Conservation (phyloP, 2,113 vertebrate species). For the Chloropsis hardwickii region DNA sequence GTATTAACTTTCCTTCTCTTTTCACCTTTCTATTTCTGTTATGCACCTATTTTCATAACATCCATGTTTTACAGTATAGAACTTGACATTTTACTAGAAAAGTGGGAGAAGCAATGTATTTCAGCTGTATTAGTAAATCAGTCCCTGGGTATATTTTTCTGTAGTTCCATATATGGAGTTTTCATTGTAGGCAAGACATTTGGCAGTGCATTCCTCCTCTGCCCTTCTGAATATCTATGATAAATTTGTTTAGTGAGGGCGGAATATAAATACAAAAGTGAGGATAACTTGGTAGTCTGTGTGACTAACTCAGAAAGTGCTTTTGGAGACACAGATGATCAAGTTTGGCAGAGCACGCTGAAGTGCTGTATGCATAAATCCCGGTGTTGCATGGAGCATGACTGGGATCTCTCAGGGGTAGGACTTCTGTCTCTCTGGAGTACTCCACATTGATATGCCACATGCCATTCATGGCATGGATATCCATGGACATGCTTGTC, state of each 20-base stretch:
- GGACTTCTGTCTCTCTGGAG: not conserved
- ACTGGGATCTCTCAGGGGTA: not conserved
- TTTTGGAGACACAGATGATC: not conserved
- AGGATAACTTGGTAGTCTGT: not conserved
- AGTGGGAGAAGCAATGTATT: not conserved
- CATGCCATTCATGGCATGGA: not conserved
- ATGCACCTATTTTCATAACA: not conserved
- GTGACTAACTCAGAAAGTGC: not conserved
- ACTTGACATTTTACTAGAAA: not conserved
- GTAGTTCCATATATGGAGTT: not conserved
- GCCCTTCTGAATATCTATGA: not conserved
- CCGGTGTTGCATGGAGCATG: fast-evolving
- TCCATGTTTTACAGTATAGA: not conserved
- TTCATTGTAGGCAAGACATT: not conserved
- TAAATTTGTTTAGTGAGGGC: not conserved
- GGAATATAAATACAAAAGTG: not conserved
- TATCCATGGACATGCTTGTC: not conserved
- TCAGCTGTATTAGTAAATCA: not conserved
- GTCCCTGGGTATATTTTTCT: not conserved
- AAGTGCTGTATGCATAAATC: not conserved
- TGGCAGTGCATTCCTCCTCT: not conserved
- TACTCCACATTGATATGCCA: not conserved
- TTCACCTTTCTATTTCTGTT: not conserved
- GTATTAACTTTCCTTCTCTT: not conserved
- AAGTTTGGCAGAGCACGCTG: not conserved